Conservation (phyloP, 1,140 invertebrate genomes). For the Trachymyrmex septentrionalis region DNA sequence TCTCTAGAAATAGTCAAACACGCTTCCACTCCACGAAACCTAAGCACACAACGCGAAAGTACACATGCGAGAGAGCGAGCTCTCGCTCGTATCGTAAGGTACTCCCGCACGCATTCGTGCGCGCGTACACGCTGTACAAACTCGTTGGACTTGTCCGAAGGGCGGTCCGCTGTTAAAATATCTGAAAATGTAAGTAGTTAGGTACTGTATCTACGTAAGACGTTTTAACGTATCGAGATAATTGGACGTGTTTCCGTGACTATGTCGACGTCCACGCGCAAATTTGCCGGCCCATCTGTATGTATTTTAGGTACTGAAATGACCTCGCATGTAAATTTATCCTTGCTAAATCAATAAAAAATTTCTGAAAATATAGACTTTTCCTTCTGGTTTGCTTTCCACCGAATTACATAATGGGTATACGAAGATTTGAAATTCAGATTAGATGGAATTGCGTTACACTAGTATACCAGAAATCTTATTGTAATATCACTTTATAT, state of each 20-base stretch:
- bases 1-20: constrained; percentile 65
- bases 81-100: constrained; percentile 36
- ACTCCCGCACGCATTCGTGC: constrained; percentile 18
- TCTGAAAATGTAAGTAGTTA: constrained; percentile 27
- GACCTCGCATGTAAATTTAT: not conserved
- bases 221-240: constrained; percentile 18
- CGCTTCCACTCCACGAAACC: constrained; percentile 57
- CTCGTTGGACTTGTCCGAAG: constrained; percentile 38
- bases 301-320: not conserved
- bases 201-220: constrained; percentile 37
- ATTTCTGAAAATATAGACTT: not conserved
- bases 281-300: not conserved
- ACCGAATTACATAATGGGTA: not conserved
- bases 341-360: not conserved
- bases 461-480: not conserved
- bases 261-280: not conserved
- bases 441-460: no score
- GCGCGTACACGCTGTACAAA: constrained; percentile 49
- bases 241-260: constrained; percentile 13
- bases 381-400: no score
- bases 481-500: not conserved
- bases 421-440: not conserved
- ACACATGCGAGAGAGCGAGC: constrained; percentile 36
- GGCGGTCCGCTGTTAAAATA: constrained; percentile 44
- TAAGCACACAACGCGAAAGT: constrained; percentile 57